Percentiles rank a stretch among this genome's conserved stretches.
phyloP scores from a whole-genome alignment of 1,140 invertebrate genomes.

The Heliconius melpomene region DNA sequence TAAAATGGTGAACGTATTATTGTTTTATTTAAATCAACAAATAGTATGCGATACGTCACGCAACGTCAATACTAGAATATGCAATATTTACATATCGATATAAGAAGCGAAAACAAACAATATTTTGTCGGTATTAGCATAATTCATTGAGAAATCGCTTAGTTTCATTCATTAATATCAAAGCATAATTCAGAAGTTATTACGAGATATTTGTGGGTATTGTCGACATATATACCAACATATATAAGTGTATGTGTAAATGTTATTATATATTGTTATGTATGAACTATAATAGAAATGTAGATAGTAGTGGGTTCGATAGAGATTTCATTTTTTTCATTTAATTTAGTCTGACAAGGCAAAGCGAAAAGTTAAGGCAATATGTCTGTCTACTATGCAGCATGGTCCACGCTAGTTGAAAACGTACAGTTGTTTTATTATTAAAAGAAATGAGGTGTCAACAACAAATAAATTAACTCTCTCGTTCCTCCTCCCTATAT shows the following conservation, averaged over 20 bases:
- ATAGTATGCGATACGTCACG: slow-evolving; percentile 47
- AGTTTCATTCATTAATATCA: neutral
- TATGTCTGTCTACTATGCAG: too few species aligned
- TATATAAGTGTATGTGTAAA: neutral
- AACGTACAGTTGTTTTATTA: too few species aligned
- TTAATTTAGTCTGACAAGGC: too few species aligned
- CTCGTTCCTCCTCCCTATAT: too few species aligned
- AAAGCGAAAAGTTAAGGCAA: too few species aligned
- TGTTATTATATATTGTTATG: neutral
- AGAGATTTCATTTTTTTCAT: too few species aligned
- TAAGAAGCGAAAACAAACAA: neutral
- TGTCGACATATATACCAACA: neutral
- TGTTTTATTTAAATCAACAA: slow-evolving; percentile 21
- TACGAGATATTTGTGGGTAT: neutral
- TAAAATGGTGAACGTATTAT: neutral
- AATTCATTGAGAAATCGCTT: neutral
- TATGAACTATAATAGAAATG: neutral
- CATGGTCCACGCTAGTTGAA: too few species aligned
- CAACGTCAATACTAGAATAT: slow-evolving; percentile 45
- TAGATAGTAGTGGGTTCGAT: neutral
- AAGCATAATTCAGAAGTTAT: neutral
- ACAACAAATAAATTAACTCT: too few species aligned
- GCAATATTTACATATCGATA: neutral
- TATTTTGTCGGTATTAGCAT: neutral
- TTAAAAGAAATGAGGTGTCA: too few species aligned